These are phyloP conservation scores for Ericerus pela DNA, from an alignment of 1,140 invertebrate species.

Conservation along the genomic window DNA sequence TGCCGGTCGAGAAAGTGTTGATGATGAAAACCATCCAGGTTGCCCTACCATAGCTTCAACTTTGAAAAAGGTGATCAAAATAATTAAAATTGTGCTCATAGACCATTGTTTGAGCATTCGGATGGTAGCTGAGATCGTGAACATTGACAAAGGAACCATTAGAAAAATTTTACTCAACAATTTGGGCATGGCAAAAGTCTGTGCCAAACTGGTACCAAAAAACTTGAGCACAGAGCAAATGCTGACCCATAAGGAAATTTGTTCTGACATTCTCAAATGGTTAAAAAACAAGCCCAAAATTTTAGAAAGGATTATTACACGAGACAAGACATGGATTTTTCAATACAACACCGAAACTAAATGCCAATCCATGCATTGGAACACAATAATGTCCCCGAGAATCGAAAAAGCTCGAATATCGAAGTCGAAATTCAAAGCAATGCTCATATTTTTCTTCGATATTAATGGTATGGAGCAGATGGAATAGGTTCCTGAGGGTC, in stretches of 20 bases:
- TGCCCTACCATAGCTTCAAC: slow-evolving; percentile 23
- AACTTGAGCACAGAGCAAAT: slow-evolving; percentile 15
- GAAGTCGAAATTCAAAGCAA: slow-evolving; percentile 21
- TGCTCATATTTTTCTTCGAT: slow-evolving; percentile 26
- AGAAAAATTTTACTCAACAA: slow-evolving; percentile 14
- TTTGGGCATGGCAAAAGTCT: slow-evolving; percentile 19
- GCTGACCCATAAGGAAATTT: slow-evolving; percentile 10
- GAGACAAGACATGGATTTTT: slow-evolving; percentile 18
- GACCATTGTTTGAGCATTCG: slow-evolving; percentile 21
- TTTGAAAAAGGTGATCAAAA: slow-evolving; percentile 26
- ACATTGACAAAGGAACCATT: slow-evolving; percentile 13
- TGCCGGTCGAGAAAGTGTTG: slow-evolving; percentile 14
- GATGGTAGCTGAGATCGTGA: slow-evolving; percentile 16
- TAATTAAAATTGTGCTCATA: slow-evolving; percentile 23
- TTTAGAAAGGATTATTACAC: slow-evolving; percentile 18
- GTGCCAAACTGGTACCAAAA: slow-evolving; percentile 19
- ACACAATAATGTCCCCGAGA: slow-evolving; percentile 15
- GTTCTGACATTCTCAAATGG: slow-evolving; percentile 15
- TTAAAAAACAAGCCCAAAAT: slow-evolving; percentile 17
- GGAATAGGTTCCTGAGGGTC: slow-evolving; percentile 25
- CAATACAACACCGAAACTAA: slow-evolving; percentile 17
- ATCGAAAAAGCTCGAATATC: slow-evolving; percentile 19
- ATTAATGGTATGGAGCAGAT: slow-evolving; percentile 24
- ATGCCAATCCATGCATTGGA: slow-evolving; percentile 19
- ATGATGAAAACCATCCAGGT: slow-evolving; percentile 19